Percentiles rank a stretch among this genome's conserved stretches.
Conservation (phyloP, 2,888 invertebrate genomes). For the Thera britannica region DNA sequence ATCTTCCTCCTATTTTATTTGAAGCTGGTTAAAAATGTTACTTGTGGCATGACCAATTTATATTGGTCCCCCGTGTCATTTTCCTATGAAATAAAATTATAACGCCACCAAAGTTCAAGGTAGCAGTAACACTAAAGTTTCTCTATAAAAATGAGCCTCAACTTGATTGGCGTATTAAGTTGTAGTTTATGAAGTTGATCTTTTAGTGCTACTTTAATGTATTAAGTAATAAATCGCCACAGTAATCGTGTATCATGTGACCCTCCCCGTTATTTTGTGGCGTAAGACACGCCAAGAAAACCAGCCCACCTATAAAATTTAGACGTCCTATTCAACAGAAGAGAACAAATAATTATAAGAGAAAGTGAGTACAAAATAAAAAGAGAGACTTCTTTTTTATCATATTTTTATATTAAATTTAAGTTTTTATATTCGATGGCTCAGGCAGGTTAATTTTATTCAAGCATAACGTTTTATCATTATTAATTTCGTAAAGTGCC, state of each 20-base stretch:
- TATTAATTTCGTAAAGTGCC: too few relatives aligned
- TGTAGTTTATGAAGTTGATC: conserved; percentile 16
- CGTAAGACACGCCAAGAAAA: conserved; percentile 6
- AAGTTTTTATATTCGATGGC: too few relatives aligned
- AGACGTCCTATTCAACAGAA: background rate
- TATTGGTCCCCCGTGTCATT: background rate
- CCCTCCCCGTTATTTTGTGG: conserved; percentile 13
- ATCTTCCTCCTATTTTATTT: too few relatives aligned
- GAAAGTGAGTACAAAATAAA: background rate
- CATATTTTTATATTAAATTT: too few relatives aligned
- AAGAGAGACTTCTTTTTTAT: background rate
- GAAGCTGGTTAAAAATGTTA: too few relatives aligned
- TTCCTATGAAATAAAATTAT: background rate
- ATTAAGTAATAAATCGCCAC: conserved; percentile 18
- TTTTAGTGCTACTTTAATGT: conserved; percentile 19
- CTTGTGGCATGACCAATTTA: too few relatives aligned
- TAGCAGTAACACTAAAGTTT: background rate
- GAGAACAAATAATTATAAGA: background rate
- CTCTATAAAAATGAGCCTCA: background rate
- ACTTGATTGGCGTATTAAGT: conserved; percentile 8
- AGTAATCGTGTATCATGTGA: conserved; percentile 15
- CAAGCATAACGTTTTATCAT: too few relatives aligned
- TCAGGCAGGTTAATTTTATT: too few relatives aligned
- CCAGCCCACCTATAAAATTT: background rate
- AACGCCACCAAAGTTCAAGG: background rate